phyloP scores from a whole-genome alignment of 2,113 vertebrate species.

The Laticauda colubrina region DNA sequence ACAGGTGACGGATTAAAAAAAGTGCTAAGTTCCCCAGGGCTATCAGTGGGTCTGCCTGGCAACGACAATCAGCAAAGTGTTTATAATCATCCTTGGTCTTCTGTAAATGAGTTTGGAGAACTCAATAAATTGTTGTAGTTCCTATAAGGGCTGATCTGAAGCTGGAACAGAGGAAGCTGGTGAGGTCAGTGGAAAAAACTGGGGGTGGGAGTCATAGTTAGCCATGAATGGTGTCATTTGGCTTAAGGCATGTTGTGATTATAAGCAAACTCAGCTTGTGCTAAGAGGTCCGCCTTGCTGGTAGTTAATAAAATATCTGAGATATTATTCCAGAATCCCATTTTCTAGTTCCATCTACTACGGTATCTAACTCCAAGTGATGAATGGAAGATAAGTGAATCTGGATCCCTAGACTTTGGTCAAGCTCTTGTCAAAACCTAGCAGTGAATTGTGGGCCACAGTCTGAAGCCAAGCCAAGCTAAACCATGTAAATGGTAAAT shows the following conservation, averaged over 20 bases:
- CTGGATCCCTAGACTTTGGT: neutral
- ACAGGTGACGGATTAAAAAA: neutral
- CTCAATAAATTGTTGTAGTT: neutral
- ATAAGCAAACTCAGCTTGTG: neutral
- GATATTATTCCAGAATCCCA: neutral
- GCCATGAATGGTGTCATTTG: neutral
- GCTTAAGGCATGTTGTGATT: neutral
- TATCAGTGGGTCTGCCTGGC: neutral
- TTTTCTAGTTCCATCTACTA: neutral
- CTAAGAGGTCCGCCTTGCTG: neutral
- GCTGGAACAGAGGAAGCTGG: neutral
- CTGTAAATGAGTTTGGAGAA: neutral
- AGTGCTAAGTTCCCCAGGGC: neutral
- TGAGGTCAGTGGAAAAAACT: neutral
- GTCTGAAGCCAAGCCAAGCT: neutral
- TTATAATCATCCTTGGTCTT: neutral
- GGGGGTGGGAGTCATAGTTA: neutral
- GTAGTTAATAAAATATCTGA: neutral
- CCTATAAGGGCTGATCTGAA: neutral
- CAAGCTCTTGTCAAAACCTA: neutral
- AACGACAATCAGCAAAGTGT: neutral
- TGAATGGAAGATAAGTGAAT: neutral
- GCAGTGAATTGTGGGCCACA: neutral
- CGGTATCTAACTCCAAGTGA: neutral
- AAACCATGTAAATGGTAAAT: neutral